Conservation (phyloP, 2,797 vertebrate genomes). For the Eulemur rubriventer region DNA sequence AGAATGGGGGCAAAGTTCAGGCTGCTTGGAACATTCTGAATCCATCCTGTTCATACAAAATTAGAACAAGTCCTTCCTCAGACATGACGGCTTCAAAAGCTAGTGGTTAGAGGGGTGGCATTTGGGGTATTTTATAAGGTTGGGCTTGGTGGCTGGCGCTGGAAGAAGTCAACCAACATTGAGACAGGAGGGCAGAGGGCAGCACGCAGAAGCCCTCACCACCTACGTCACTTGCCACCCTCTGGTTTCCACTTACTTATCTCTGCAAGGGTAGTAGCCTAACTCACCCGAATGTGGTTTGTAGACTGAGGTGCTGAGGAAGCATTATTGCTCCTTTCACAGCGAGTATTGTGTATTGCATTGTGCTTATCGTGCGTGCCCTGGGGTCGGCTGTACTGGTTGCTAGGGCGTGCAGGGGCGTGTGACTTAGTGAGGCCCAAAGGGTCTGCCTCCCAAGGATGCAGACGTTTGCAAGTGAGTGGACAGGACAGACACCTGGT, state of each 20-base stretch:
- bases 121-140: background rate
- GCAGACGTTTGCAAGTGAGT: background rate
- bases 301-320: background rate
- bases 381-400: background rate
- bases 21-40: background rate
- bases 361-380: fast-evolving
- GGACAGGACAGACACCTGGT: background rate
- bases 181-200: background rate
- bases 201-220: background rate
- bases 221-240: background rate
- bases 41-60: background rate
- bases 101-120: no score
- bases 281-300: background rate
- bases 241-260: background rate
- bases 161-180: background rate
- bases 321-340: background rate
- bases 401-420: background rate
- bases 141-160: background rate
- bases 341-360: background rate
- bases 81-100: background rate
- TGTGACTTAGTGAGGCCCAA: background rate
- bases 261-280: background rate
- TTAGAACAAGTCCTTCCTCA: background rate
- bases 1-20: background rate
- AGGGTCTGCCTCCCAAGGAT: background rate